A percentile compares a stretch with the other conserved stretches of the same genome.
phyloP scores from a whole-genome alignment of 2,888 invertebrate genomes.

The Stramonita haemastoma region DNA sequence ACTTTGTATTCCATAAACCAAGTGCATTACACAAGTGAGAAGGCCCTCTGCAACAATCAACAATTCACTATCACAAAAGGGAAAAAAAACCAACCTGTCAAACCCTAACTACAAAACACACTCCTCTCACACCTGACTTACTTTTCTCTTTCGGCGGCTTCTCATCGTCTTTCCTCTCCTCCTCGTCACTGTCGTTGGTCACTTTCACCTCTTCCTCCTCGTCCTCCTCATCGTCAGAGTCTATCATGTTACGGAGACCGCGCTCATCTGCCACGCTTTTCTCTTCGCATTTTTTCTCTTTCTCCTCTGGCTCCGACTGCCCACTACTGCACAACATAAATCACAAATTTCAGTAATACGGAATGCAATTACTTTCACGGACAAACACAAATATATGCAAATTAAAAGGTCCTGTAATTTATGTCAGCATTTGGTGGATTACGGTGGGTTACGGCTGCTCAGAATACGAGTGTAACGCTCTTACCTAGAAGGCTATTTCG shows the following conservation, averaged over 20 bases:
- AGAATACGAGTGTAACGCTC: too few relatives aligned
- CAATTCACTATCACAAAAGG: too few relatives aligned
- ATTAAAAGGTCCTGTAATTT: too few relatives aligned
- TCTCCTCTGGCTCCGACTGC: conserved; percentile 72
- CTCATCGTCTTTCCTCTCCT: conserved; percentile 50
- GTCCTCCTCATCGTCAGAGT: conserved; percentile 80
- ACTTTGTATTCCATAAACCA: not conserved
- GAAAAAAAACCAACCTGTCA: not conserved
- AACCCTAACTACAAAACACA: not conserved
- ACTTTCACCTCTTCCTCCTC: conserved; percentile 82
- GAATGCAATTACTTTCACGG: not conserved
- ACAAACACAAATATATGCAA: too few relatives aligned
- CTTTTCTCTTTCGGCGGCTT: conserved; percentile 39
- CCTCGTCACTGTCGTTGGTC: conserved; percentile 60
- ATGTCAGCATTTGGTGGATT: too few relatives aligned
- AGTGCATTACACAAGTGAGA: too few relatives aligned
- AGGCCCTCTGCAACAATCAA: too few relatives aligned
- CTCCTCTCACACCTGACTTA: not conserved
- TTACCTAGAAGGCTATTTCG: too few relatives aligned
- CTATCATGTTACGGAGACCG: conserved; percentile 88
- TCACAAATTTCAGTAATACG: not conserved
- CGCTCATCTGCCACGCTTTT: conserved; percentile 94
- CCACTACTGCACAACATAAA: conserved; percentile 52
- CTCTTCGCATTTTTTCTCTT: conserved; percentile 84
- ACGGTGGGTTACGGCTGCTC: too few relatives aligned